These are phyloP conservation scores for Cistogaster globosa DNA, from an alignment of 2,888 invertebrate species.

Conservation along the genomic window DNA sequence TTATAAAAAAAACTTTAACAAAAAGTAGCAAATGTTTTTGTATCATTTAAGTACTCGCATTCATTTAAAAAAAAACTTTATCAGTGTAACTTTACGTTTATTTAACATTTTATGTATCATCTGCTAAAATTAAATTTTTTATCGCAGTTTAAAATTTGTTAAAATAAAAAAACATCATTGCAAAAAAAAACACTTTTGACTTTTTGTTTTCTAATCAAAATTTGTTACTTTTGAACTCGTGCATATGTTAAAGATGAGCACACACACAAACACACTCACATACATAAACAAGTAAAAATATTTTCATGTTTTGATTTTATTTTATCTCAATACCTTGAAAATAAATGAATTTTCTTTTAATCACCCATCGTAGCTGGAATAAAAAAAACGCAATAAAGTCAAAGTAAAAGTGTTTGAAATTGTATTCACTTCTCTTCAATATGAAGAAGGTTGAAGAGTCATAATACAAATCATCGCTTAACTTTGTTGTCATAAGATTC, in stretches of 20 bases:
- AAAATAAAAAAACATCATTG: background rate
- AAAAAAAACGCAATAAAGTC: conserved; percentile 9
- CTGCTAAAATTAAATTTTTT: background rate
- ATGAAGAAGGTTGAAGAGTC: background rate
- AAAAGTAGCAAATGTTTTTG: no score
- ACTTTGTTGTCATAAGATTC: conserved; percentile 22
- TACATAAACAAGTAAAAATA: background rate
- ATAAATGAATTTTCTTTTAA: conserved; percentile 52
- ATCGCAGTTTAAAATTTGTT: background rate
- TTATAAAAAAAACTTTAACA: no score
- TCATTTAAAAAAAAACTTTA: background rate
- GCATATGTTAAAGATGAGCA: background rate
- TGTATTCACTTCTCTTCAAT: conserved; percentile 29
- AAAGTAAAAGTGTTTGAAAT: conserved; percentile 38
- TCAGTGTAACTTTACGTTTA: background rate
- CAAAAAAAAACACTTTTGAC: background rate
- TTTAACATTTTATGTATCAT: no score
- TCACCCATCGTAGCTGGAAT: conserved; percentile 18
- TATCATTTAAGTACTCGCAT: no score
- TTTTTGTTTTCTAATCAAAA: conserved; percentile 55
- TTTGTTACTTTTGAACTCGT: conserved; percentile 44
- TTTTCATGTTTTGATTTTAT: background rate
- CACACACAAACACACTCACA: background rate
- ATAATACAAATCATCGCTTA: conserved; percentile 25
- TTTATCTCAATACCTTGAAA: conserved; percentile 40